Evolutionary conservation across 2,797 vertebrate species (phyloP), one percentile per base, ranked within the genome.

Genomic region (Poecilia gillii): DNA sequence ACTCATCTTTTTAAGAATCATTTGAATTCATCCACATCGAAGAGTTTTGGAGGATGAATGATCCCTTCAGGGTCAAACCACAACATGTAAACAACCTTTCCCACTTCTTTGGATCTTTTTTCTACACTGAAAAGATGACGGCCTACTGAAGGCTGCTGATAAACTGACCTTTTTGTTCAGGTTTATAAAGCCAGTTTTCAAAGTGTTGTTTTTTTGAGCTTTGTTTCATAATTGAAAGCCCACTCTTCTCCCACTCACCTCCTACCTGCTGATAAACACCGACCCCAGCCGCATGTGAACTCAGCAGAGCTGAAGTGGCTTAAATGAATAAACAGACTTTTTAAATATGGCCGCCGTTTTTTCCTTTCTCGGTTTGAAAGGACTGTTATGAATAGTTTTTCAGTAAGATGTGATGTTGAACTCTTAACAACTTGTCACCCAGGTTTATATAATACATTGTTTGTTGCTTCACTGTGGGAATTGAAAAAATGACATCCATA

Each of bases 171-270:
- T 75, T 12, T 46, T 13, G 39, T 45, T 31, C 8, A 57, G 9
- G 39, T 41, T 43, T 31, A 36, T 20, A 49, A 36, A 36, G 31
- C 31, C 9, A 25, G 31, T 57, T 11, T 57, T 39, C 41, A 39
- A 49, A 41, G 75, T 55, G 13, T 43, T 77, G 62, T 70, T 53
- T 70, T 57, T 78, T 78, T 28, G 3, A 39, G 20, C 39, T 16
- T 12, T 14, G 25, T 28, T 25, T 49, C 51, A 18, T 16, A 33
- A 72, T 16, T 45, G 3, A 31, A 33, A 74, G 49, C 55, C 66
- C 36, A 71, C 72, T 64, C 71, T 68, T 55, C 74, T 59, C 74
- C 74, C 82, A 77, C 78, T 43, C 45, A 9, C 76, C 51, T 57
- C 72, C 72, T 1, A 78, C 66, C 57, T 51, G 49, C 62, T 64